These are phyloP conservation scores for Hemibagrus wyckioides DNA, from an alignment of 2,113 vertebrate species.

Conservation along the genomic window DNA sequence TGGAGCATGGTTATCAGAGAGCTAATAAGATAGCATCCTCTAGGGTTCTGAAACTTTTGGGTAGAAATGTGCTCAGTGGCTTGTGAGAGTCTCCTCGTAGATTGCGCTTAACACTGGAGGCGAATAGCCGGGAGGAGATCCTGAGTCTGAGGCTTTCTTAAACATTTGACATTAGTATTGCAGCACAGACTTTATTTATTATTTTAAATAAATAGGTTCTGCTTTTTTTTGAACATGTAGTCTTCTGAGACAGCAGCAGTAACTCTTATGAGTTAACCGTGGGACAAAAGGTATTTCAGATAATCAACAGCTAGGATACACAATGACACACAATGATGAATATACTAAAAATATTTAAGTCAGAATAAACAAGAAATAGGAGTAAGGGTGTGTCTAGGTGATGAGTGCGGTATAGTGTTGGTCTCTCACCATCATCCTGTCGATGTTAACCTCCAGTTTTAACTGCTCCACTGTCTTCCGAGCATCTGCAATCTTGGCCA, in stretches of 20 bases:
- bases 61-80: not conserved
- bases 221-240: not conserved
- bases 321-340: not conserved
- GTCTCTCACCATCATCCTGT: slow-evolving; percentile 84
- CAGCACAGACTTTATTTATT: not conserved
- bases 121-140: not conserved
- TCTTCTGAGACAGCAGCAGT: not conserved
- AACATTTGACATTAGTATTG: not conserved
- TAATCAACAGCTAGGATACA: not conserved
- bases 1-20: not conserved
- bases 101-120: too few relatives aligned
- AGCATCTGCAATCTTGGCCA: slow-evolving; percentile 90
- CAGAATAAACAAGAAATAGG: not conserved
- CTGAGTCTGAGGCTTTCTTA: not conserved
- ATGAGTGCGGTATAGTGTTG: not conserved
- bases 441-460: slow-evolving; percentile 89
- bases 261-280: not conserved
- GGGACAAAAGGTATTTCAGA: not conserved
- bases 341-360: too few relatives aligned
- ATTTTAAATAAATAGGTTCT: not conserved
- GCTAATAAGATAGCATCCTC: not conserved
- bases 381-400: not conserved
- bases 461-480: slow-evolving; percentile 87
- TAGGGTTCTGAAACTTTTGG: not conserved
- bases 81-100: too few relatives aligned